phyloP scores from a whole-genome alignment of 2,113 vertebrate species.

The Petrocephalus microphthalmus region DNA sequence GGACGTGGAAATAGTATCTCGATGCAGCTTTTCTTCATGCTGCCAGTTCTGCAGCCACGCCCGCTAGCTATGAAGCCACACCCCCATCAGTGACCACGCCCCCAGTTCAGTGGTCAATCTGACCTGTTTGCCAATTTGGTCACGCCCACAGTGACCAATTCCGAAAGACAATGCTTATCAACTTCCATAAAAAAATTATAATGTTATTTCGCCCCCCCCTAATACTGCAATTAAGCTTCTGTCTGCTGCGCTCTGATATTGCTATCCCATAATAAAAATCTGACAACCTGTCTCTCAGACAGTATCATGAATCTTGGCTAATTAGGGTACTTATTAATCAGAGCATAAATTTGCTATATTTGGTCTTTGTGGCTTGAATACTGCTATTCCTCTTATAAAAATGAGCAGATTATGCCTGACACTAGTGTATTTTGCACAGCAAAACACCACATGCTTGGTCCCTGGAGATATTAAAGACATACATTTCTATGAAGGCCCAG shows the following conservation, averaged over 20 bases:
- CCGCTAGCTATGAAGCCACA: not conserved
- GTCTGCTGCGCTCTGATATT: not conserved
- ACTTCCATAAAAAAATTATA: not conserved
- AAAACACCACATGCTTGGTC: not conserved
- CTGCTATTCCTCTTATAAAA: not conserved
- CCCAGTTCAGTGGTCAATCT: not conserved
- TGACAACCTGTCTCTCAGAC: slow-evolving; percentile 17
- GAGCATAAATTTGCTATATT: slow-evolving; percentile 5
- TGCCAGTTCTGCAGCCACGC: not conserved
- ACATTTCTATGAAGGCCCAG: not conserved
- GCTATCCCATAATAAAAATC: not conserved
- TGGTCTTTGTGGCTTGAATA: not conserved
- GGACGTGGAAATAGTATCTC: not conserved
- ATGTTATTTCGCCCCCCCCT: not conserved
- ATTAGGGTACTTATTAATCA: slow-evolving; percentile 2
- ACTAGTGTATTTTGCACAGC: not conserved
- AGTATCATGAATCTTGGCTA: not conserved
- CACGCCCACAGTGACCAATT: not conserved
- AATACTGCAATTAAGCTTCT: slow-evolving; percentile 3
- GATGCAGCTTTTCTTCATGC: not conserved
- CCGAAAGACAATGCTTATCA: not conserved
- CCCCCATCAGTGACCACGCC: no score
- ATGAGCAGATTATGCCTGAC: not conserved
- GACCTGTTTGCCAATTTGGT: not conserved
- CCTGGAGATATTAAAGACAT: not conserved